Evolutionary conservation across 2,888 invertebrate genomes (phyloP), one percentile per base, ranked within the genome.

Genomic region (Plemyria rubiginata): DNA sequence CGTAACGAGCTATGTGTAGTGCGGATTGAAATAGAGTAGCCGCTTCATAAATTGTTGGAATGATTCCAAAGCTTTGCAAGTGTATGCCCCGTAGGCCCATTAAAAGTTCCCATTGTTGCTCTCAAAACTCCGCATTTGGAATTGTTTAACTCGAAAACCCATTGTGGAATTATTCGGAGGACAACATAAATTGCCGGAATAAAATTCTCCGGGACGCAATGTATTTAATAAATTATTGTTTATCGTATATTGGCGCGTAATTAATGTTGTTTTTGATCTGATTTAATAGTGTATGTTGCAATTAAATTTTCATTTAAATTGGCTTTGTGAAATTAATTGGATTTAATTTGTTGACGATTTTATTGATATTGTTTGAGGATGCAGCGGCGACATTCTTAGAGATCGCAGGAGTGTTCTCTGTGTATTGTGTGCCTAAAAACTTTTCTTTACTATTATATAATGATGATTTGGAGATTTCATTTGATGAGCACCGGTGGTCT

Each of bases 21-120:
- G 46, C 22, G 48, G 50, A 62, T 61, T 60, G 60, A 62, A 60
- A 65, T 51, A 61, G 62, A 60, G 60, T 70, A 66, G 68, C 66
- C 54, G 62, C 72, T 67, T 62, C 64, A 62, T 65, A 65, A 70
- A 72, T 70, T 69, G 75, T 79, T 84, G 84, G 83, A 82, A 72
- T 71, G 73, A 70, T 70, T 82, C 81, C 85, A 84, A 78, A 76
- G 62, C 63, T 62, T 56, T 46, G 75, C 73, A 73, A 73, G 78
- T 76, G 68, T 77, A 73, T 76, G 74, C 81, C 83, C 84, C 66
- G 78, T 77, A 80, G 85, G 82, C 81, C 86, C 84, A 87, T 88
- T 88, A 88, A 87, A 88, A 88, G 80, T 88, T 87, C 66, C 68
- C 71, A 75, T 79, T 77, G 71, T 77, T 53, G 67, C 73, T 75